Evolutionary conservation across 2,888 invertebrate species (phyloP).

Genomic region (Euproctis similis): DNA sequence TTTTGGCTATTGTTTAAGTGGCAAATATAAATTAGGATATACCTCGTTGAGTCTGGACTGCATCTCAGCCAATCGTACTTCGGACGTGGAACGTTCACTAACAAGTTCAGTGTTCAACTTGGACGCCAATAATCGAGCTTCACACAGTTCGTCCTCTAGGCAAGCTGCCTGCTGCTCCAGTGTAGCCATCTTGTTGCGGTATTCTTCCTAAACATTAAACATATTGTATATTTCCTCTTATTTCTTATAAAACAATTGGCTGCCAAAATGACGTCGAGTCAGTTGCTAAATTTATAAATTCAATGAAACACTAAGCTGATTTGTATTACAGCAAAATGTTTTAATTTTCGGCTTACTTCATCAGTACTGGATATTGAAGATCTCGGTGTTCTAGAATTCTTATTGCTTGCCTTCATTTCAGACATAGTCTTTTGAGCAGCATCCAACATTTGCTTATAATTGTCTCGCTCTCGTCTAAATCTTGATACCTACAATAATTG

Average conservation of each 20-base stretch:
- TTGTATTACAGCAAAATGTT: background rate
- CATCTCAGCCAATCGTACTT: slow-evolving; percentile 91
- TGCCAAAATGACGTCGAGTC: too few species aligned
- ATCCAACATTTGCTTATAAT: slow-evolving; percentile 92
- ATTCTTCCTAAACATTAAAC: slow-evolving; percentile 77
- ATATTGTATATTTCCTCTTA: too few species aligned
- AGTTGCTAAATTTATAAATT: too few species aligned
- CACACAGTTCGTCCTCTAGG: slow-evolving; percentile 91
- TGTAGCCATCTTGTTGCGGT: slow-evolving; percentile 80
- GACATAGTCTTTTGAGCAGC: slow-evolving; percentile 89
- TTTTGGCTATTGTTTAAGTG: too few species aligned
- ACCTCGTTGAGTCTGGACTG: slow-evolving; percentile 91
- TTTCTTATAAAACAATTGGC: too few species aligned
- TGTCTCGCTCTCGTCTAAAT: slow-evolving; percentile 91
- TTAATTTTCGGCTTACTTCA: slow-evolving; percentile 65
- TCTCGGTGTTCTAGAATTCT: slow-evolving; percentile 65
- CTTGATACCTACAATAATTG: slow-evolving; percentile 75
- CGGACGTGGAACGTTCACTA: slow-evolving; percentile 89
- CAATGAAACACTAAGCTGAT: too few species aligned
- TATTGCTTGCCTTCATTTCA: slow-evolving; percentile 80
- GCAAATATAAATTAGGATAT: too few species aligned
- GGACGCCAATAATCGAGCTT: slow-evolving; percentile 86
- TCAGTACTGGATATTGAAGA: slow-evolving; percentile 83
- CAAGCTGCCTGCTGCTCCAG: slow-evolving; percentile 89
- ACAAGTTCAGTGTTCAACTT: slow-evolving; percentile 92